Conservation (phyloP, 2,113 vertebrate species). For the Megaceryle maxima region DNA sequence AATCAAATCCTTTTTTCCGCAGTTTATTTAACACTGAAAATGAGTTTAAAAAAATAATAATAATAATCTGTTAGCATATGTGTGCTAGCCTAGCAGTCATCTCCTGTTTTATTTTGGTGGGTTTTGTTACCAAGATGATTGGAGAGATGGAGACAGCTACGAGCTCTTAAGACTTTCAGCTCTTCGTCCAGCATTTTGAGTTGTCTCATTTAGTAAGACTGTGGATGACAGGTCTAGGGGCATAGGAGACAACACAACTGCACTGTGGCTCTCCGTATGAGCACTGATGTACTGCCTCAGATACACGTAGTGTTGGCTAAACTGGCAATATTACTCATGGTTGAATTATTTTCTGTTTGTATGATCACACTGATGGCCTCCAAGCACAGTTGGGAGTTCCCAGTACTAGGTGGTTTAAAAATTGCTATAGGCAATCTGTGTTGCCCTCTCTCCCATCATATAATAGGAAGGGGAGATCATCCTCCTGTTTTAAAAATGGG, state of each 20-base stretch:
- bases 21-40: conserved; percentile 45
- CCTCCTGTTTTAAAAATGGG: background rate
- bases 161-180: background rate
- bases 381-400: background rate
- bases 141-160: background rate
- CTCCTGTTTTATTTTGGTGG: background rate
- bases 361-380: background rate
- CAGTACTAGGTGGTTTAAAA: background rate
- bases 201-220: background rate
- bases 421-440: background rate
- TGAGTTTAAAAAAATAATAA: background rate
- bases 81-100: background rate
- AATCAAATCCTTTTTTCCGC: conserved; percentile 68
- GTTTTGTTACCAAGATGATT: background rate
- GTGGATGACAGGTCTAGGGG: background rate
- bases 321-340: background rate
- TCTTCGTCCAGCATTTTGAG: background rate
- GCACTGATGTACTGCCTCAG: background rate
- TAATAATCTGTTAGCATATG: background rate
- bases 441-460: background rate
- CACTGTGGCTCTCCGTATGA: background rate
- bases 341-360: background rate
- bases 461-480: background rate
- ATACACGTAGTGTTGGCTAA: background rate
- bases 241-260: background rate